Evolutionary conservation across 1,140 invertebrate genomes (phyloP).

Genomic region (Daktulosphaira vitifoliae): DNA sequence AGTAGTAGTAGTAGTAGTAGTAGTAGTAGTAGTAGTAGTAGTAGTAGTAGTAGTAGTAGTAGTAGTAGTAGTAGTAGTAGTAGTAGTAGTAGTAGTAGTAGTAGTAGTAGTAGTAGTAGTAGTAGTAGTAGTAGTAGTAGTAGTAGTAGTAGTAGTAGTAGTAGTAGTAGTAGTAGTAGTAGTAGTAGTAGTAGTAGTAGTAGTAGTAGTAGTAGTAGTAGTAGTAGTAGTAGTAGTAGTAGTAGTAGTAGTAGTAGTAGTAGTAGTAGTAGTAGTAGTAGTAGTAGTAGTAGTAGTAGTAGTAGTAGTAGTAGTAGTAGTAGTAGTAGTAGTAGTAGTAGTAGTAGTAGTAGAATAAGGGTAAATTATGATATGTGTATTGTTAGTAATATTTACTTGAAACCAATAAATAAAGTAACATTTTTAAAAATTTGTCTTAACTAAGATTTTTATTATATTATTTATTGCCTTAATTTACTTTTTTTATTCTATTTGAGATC

Average conservation of each 20-base stretch:
- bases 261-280: constrained; percentile 4
- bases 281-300: constrained; percentile 7
- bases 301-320: constrained; percentile 7
- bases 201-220: constrained; percentile 17
- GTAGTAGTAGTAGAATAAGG: constrained; percentile 4
- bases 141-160: not conserved
- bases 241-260: constrained; percentile 15
- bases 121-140: constrained; percentile 15
- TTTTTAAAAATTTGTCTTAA: too few relatives aligned
- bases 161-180: not conserved
- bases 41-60: too few relatives aligned
- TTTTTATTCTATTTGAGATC: too few relatives aligned
- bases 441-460: too few relatives aligned
- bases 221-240: constrained; percentile 9
- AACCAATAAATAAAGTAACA: too few relatives aligned
- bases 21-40: too few relatives aligned
- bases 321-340: constrained; percentile 4
- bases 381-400: too few relatives aligned
- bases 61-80: too few relatives aligned
- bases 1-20: too few relatives aligned
- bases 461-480: too few relatives aligned
- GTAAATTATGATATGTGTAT: too few relatives aligned
- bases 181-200: not conserved
- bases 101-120: not conserved
- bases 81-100: too few relatives aligned